Conservation (phyloP, 1,140 invertebrate species). For the Liolophura sinensis region DNA sequence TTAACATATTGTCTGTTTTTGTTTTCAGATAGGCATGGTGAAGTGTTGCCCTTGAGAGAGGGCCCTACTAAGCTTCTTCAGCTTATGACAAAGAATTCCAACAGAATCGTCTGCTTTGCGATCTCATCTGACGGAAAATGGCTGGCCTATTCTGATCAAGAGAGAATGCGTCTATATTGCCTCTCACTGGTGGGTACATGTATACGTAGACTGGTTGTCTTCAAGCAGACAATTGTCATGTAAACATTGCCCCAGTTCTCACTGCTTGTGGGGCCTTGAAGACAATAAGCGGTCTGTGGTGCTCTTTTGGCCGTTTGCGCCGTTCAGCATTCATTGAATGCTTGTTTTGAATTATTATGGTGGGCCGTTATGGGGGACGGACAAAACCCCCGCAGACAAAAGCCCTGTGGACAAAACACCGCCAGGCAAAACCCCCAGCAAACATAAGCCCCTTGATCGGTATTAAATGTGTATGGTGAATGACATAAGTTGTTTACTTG, state of each 20-base stretch:
- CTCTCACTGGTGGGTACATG: conserved; percentile 62
- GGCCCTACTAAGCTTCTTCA: conserved; percentile 70
- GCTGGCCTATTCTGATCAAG: conserved; percentile 75
- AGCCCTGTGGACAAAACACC: no score
- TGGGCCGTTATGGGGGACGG: no score
- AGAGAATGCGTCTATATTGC: conserved; percentile 69
- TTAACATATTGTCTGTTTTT: neutral
- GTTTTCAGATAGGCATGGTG: conserved; percentile 37
- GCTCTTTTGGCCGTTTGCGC: no score
- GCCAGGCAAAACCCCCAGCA: no score
- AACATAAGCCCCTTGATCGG: no score
- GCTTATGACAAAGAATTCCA: conserved; percentile 66
- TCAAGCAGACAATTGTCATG: conserved; percentile 61
- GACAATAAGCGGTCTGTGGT: no score
- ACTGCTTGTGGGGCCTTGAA: no score
- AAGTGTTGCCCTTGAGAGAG: conserved; percentile 58
- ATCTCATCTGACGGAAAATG: conserved; percentile 71
- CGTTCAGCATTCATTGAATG: no score
- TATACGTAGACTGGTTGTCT: neutral
- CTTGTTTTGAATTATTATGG: no score
- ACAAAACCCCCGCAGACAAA: no score
- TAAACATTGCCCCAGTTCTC: conserved; percentile 64
- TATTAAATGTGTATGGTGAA: no score
- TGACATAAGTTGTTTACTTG: no score
- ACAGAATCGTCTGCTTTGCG: conserved; percentile 69